phyloP scores from a whole-genome alignment of 2,113 vertebrate genomes.

The Collichthys lucidus region DNA sequence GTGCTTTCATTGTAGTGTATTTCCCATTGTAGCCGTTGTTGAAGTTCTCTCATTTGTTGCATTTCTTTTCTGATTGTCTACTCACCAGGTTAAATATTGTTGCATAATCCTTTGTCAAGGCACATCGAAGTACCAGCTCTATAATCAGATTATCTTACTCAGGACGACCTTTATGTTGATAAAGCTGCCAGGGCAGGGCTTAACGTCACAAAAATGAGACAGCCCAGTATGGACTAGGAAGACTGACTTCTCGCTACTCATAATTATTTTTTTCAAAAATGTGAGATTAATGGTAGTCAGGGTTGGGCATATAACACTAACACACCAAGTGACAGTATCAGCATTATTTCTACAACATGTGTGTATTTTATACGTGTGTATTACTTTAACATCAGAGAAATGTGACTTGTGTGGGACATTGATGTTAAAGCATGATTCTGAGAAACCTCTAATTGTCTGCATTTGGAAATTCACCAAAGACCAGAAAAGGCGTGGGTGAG shows the following conservation, averaged over 20 bases:
- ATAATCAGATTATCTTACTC: not conserved
- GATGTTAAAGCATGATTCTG: not conserved
- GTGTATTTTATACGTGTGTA: not conserved
- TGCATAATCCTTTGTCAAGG: not conserved
- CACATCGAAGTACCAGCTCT: not conserved
- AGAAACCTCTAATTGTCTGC: not conserved
- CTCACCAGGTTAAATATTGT: not conserved
- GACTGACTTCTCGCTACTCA: not conserved
- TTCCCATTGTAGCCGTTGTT: not conserved
- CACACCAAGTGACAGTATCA: not conserved
- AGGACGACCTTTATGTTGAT: not conserved
- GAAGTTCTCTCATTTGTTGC: not conserved
- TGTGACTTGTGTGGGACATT: not conserved
- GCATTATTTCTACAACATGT: not conserved
- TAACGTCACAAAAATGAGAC: not conserved
- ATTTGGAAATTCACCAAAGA: not conserved
- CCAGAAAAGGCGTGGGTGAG: not conserved
- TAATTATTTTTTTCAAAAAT: not conserved
- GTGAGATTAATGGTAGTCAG: not conserved
- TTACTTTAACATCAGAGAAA: not conserved
- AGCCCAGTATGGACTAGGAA: not conserved
- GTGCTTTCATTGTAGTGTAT: not conserved
- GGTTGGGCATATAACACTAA: not conserved
- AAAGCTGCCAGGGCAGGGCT: not conserved
- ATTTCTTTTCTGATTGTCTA: not conserved